Evolutionary conservation across 2,113 vertebrate species (phyloP).

Genomic region (Syrmaticus mikado): DNA sequence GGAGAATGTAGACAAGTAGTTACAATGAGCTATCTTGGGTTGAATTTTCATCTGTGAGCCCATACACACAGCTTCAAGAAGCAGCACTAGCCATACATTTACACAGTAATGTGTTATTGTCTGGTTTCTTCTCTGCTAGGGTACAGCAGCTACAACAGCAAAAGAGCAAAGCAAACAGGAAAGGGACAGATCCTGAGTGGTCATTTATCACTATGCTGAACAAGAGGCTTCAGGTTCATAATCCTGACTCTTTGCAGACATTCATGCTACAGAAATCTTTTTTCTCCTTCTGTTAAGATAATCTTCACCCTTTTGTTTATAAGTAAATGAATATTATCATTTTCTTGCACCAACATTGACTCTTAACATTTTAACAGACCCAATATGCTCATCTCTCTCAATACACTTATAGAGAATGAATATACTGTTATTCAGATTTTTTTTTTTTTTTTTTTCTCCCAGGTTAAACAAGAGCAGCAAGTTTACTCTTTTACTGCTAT

Average conservation of each 20-base stretch:
- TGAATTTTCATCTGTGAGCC: background rate
- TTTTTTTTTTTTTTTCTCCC: accelerated
- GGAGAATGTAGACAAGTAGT: conserved; percentile 32
- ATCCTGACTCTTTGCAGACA: background rate
- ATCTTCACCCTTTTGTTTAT: background rate
- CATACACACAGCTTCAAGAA: background rate
- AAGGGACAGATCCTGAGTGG: background rate
- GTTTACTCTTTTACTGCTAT: background rate
- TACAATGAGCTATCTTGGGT: background rate
- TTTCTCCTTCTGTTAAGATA: background rate
- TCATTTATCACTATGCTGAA: background rate
- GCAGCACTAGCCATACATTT: background rate
- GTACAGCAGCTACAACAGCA: background rate
- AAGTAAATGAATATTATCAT: background rate
- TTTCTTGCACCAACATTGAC: background rate
- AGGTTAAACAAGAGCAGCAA: accelerated
- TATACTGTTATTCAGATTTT: background rate
- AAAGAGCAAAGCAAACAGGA: background rate
- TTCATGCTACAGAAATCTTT: background rate
- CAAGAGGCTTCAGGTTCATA: background rate
- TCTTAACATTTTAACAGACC: background rate
- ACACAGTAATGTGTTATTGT: background rate
- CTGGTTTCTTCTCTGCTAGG: background rate
- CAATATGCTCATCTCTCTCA: background rate
- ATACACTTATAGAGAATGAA: background rate